These are phyloP conservation scores for Otocyon megalotis DNA, from an alignment of 2,113 vertebrate species.

Conservation along the genomic window DNA sequence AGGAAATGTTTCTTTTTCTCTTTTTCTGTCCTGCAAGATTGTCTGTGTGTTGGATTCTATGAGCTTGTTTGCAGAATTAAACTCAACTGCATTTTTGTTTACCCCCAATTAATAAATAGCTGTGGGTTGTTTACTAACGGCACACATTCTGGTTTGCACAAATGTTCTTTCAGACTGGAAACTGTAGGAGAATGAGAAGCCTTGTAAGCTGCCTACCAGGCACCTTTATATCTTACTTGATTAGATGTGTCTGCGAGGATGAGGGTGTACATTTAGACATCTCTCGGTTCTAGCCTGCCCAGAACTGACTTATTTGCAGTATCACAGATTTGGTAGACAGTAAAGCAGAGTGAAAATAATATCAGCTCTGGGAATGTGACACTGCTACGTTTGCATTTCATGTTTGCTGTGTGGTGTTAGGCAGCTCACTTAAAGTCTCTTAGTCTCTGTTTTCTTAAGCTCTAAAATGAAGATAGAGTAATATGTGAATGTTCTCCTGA, in stretches of 20 bases:
- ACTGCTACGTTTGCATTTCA: slow-evolving; percentile 5
- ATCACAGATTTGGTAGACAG: not conserved
- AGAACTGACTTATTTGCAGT: not conserved
- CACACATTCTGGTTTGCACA: slow-evolving; percentile 32
- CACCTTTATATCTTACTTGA: not conserved
- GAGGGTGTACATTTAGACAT: not conserved
- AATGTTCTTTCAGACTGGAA: slow-evolving; percentile 23
- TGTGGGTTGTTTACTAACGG: slow-evolving; percentile 47
- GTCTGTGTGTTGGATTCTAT: not conserved
- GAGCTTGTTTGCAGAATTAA: slow-evolving; percentile 45
- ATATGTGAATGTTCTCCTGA: not conserved
- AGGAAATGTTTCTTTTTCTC: not conserved
- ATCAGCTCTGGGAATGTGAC: slow-evolving; percentile 13
- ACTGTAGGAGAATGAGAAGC: not conserved
- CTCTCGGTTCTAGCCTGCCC: not conserved
- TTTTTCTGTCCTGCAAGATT: not conserved
- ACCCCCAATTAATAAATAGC: slow-evolving; percentile 58
- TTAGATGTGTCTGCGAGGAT: not conserved
- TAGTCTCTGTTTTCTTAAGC: not conserved
- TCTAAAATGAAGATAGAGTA: not conserved
- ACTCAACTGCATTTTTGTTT: slow-evolving; percentile 48
- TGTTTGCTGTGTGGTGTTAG: not conserved
- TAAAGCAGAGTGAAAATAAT: not conserved
- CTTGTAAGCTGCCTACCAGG: not conserved
- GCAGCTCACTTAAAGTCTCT: not conserved